phyloP scores from a whole-genome alignment of 2,797 vertebrate species.

The Echiichthys vipera region DNA sequence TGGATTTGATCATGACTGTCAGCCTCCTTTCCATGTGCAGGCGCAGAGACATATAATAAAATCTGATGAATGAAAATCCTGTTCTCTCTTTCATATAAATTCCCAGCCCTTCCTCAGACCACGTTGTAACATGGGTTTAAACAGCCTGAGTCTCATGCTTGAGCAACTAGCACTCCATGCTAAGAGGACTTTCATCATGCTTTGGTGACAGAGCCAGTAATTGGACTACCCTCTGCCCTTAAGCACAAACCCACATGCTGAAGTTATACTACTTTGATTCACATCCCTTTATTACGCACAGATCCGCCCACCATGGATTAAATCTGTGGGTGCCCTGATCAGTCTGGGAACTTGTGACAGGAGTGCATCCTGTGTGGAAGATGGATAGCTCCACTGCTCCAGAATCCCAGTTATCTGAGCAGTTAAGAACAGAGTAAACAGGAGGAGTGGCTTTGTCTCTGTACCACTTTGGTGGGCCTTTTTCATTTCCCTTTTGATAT shows the following conservation, averaged over 20 bases:
- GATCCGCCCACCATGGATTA: conserved; percentile 38
- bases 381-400: conserved; percentile 30
- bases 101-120: conserved; percentile 20
- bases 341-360: conserved; percentile 56
- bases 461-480: conserved; percentile 64
- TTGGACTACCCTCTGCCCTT: conserved; percentile 64
- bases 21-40: conserved; percentile 26
- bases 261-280: conserved; percentile 67
- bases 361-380: conserved; percentile 41
- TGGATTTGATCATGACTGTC: conserved; percentile 45
- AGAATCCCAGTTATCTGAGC: conserved; percentile 68
- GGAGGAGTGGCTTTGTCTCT: conserved; percentile 29
- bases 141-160: conserved; percentile 30
- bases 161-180: conserved; percentile 31
- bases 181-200: conserved; percentile 58
- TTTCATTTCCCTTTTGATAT: conserved; percentile 55
- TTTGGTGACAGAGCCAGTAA: conserved; percentile 58
- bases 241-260: conserved; percentile 64
- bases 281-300: conserved; percentile 58
- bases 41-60: conserved; percentile 31
- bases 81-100: conserved; percentile 39
- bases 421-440: conserved; percentile 54
- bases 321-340: conserved; percentile 57
- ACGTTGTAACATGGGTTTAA: conserved; percentile 29
- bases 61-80: conserved; percentile 27